Evolutionary conservation across 2,888 invertebrate species (phyloP), one percentile per base, ranked within the genome.

Genomic region (Thereva nobilitata): DNA sequence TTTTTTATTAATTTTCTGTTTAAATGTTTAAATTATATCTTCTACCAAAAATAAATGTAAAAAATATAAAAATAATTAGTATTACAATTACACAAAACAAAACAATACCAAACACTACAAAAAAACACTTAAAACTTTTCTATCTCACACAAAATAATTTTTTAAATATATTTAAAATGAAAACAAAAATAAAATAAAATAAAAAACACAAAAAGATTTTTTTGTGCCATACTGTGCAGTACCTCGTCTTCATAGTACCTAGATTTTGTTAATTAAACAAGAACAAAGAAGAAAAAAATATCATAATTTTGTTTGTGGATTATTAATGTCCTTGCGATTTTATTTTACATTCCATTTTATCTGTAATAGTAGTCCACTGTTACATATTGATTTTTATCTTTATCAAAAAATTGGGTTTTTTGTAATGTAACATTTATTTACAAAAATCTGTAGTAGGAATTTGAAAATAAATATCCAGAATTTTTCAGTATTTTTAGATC

Each of bases 151-250:
- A 23, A 2, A 23, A 23, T 23, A 23, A 5, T 56, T n/a, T 10
- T 37, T 40, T 37, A 38, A 42, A 42, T 42, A 8, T 8, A 52
- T 38, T 23, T 35, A 49, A 61, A 10, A 59, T 35, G 44, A 35
- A 44, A 35, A 42, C 8, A 47, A 40, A 67, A 54, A 68, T 5
- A 63, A 57, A 40, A 44, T 63, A 72, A 64, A 66, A 70, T 68
- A 71, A 69, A 68, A 72, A 70, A 70, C 65, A 54, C 59, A 67
- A 67, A 68, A 64, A 70, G 23, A 23, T 23, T 23, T 23, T 23
- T 68, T 72, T 76, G 79, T 80, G 80, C 79, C 79, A 79, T 79
- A 79, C 80, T 79, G 79, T 80, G 81, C 81, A 81, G 81, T 81
- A 81, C 81, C 81, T 81, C 78, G 74, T 74, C 68, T 71, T 72